Base-by-base conservation (phyloP, 37 sponge, comb jelly and placozoan species). In the Lycopodina hypogea region DNA sequence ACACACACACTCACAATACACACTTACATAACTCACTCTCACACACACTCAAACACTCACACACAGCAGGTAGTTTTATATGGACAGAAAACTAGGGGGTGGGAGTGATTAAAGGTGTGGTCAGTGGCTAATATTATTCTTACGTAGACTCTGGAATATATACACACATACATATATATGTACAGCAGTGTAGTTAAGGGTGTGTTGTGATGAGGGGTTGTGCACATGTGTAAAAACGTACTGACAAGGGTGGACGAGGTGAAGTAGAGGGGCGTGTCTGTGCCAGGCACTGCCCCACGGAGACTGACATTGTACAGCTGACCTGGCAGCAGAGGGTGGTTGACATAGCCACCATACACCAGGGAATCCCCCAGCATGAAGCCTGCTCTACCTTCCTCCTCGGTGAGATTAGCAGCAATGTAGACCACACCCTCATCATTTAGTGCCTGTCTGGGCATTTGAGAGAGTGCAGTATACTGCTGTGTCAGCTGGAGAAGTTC, bases 301-400 rank as follows among this genome's bases (percentile, higher is more conserved):
- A 78, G 22, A n/a, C 68, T 72, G 0, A 79, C 55, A 34, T 61
- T 64, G 71, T 87, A 87, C 2, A n/a, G 19, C 4, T 51, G 50
- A 15, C 53, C 81, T 28, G 77, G 30, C 21, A 23, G 45, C 40
- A 87, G 73, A 0, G 65, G 71, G 26, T 76, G 17, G 67, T 87
- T 87, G 11, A 18, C 55, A 36, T 77, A 87, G 45, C 88, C 78
- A 17, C 78, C 83, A 64, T 82, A 77, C 35, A 53, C 63, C 58
- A 22, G 57, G 18, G 73, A 71, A 64, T 87, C 88, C 19, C 88
- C 88, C 19, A 87, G 64, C 8, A 12, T 24, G 48, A 87, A 81
- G 0, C 70, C 74, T 0, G 40, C 29, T 0, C 2, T 52, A 0
- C 57, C 11, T 38, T 59, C 55, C 0, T 76, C 64, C 22, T 60